phyloP scores from a whole-genome alignment of 2,888 invertebrate genomes.

The Tethea ocularis region DNA sequence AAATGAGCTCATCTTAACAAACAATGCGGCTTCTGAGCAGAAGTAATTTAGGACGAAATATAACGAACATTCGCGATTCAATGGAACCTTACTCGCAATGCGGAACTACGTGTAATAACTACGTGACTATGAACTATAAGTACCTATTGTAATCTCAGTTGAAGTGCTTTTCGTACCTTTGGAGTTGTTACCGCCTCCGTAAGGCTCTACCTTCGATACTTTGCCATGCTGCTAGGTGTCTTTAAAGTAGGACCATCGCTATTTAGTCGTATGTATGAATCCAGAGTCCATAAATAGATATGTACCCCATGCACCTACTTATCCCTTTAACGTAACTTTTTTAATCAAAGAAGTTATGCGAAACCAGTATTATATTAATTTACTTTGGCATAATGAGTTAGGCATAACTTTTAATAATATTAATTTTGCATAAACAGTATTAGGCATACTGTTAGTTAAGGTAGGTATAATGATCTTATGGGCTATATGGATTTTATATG shows the following conservation, averaged over 20 bases:
- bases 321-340: no score
- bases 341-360: no score
- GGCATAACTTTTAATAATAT: no score
- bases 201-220: background rate
- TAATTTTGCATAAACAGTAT: no score
- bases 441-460: no score
- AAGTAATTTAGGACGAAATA: conserved; percentile 1
- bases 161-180: background rate
- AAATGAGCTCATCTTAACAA: background rate
- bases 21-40: background rate
- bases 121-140: conserved; percentile 51
- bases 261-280: background rate
- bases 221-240: background rate
- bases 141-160: conserved; percentile 25
- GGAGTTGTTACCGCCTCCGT: conserved; percentile 8
- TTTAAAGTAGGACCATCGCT: background rate
- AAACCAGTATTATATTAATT: no score
- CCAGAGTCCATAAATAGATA: no score
- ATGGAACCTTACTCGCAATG: conserved; percentile 39
- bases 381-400: no score
- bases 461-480: no score
- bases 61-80: conserved; percentile 26
- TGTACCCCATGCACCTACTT: no score
- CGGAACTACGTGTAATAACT: conserved; percentile 48
- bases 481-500: no score